phyloP scores from a whole-genome alignment of 2,888 invertebrate species.

The Augiades crinisus region DNA sequence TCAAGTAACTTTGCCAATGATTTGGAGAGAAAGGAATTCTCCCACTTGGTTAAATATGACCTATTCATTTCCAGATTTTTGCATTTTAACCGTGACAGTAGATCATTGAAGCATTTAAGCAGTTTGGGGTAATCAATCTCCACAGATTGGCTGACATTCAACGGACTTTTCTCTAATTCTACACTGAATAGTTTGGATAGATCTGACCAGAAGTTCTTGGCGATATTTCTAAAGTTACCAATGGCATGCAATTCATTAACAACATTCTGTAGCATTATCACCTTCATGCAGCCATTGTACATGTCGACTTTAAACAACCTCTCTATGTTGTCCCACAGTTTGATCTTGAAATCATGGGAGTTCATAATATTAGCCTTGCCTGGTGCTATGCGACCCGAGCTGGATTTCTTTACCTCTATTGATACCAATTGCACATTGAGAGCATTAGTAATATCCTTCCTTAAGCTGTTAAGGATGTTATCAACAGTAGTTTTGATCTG shows the following conservation, averaged over 20 bases:
- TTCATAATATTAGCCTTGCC: slow-evolving; percentile 78
- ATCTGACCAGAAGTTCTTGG: slow-evolving; percentile 82
- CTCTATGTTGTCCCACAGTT: slow-evolving; percentile 95
- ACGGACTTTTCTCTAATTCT: slow-evolving; percentile 78
- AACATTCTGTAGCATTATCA: slow-evolving; percentile 77
- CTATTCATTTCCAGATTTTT: slow-evolving; percentile 82
- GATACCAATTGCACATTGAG: slow-evolving; percentile 75
- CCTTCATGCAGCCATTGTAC: slow-evolving; percentile 86
- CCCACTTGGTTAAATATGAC: slow-evolving; percentile 85
- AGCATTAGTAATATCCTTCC: slow-evolving; percentile 73
- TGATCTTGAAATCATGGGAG: slow-evolving; percentile 75
- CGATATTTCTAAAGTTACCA: slow-evolving; percentile 72
- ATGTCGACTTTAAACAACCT: slow-evolving; percentile 90
- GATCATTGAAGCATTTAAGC: slow-evolving; percentile 89
- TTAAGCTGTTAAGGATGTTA: slow-evolving; percentile 74
- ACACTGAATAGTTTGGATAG: slow-evolving; percentile 64
- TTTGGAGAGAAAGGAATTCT: slow-evolving; percentile 91
- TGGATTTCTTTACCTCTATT: slow-evolving; percentile 66
- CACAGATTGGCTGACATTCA: slow-evolving; percentile 88
- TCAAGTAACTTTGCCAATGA: slow-evolving; percentile 92
- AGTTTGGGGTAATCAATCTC: slow-evolving; percentile 94
- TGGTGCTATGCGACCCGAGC: slow-evolving; percentile 66
- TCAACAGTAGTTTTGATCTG: slow-evolving; percentile 77
- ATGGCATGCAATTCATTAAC: slow-evolving; percentile 74
- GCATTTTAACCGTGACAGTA: slow-evolving; percentile 85